Evolutionary conservation across 2,888 invertebrate genomes (phyloP).

Genomic region (Plagodis dolabraria): DNA sequence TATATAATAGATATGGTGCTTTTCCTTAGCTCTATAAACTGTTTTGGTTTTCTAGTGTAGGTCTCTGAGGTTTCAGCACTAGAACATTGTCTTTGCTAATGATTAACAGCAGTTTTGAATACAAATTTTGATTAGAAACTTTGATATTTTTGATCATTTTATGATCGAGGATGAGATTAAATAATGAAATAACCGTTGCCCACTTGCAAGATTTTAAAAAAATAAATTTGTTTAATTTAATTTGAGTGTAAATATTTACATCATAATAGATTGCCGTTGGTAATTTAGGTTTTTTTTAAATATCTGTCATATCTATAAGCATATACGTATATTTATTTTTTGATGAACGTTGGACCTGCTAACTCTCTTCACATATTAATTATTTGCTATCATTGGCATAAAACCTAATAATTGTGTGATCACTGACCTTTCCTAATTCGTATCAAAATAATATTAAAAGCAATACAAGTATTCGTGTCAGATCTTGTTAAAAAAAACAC

Average conservation of each 20-base stretch:
- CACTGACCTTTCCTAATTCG: slow-evolving; percentile 4
- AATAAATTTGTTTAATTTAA: not conserved
- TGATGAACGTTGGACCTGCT: too few relatives aligned
- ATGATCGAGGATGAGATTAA: not conserved
- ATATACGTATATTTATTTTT: too few relatives aligned
- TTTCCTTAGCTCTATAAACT: too few relatives aligned
- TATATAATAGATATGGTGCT: too few relatives aligned
- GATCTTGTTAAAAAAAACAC: slow-evolving; percentile 4
- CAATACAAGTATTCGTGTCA: slow-evolving; percentile 21
- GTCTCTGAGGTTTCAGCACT: too few relatives aligned
- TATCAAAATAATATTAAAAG: slow-evolving; percentile 27
- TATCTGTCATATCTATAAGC: not conserved
- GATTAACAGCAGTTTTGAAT: too few relatives aligned
- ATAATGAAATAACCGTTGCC: slow-evolving; percentile 14
- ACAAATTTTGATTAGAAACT: too few relatives aligned
- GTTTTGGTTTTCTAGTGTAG: too few relatives aligned
- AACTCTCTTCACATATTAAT: not conserved
- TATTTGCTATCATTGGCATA: slow-evolving; percentile 19
- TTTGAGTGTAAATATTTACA: slow-evolving; percentile 15
- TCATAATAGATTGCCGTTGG: not conserved
- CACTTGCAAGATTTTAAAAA: slow-evolving; percentile 1
- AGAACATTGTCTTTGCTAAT: too few relatives aligned
- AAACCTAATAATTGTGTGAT: slow-evolving; percentile 2
- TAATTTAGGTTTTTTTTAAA: not conserved
- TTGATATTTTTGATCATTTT: too few relatives aligned